Base-by-base conservation (phyloP, 2,888 invertebrate species). In the Caenorhabditis drosophilae region DNA sequence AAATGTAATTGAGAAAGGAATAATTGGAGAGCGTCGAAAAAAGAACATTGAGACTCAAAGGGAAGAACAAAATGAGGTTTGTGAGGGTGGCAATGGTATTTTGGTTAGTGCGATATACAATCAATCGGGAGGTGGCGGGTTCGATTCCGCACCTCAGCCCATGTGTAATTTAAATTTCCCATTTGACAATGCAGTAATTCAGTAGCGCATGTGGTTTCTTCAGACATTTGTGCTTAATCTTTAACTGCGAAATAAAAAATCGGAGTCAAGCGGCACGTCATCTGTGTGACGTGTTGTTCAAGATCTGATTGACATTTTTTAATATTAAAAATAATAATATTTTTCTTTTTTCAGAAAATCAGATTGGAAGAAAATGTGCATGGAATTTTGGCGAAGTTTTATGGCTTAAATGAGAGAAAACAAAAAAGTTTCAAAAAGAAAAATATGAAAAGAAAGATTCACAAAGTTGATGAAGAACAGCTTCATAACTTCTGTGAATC, bases 251-350 rank as follows among this genome's bases (percentile, higher is more conserved):
- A 22, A 66, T 22, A 12, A 15, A 26, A 26, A 44, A 50, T 60
- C 52, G 41, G 20, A 56, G 59, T 66, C 66, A 66, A 66, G 59
- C 66, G 59, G 66, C 56, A 31, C 56, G 49, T 59, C 56, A 56
- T 41, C 46, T 20, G 44, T 66, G 55, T 56, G 56, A 55, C 56
- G 53, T 66, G 48, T 56, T 52, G 66, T 66, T 66, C 66, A 66
- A 66, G 66, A 55, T 45, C 53, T 60, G 66, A 49, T 57, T 26
- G 25, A 56, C 52, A 66, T 51, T 59, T 66, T 66, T 35, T 2
- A 20, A 23, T 49, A 40, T 44, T n/a, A n/a, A n/a, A n/a, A n/a
- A n/a, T n/a, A n/a, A n/a, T n/a, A n/a, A n/a, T n/a, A n/a, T n/a
- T n/a, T n/a, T n/a, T n/a, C 9, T 40, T 49, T 51, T 55, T 61